Evolutionary conservation across 2,888 invertebrate species (phyloP).

Genomic region (Ferrisia virgata): DNA sequence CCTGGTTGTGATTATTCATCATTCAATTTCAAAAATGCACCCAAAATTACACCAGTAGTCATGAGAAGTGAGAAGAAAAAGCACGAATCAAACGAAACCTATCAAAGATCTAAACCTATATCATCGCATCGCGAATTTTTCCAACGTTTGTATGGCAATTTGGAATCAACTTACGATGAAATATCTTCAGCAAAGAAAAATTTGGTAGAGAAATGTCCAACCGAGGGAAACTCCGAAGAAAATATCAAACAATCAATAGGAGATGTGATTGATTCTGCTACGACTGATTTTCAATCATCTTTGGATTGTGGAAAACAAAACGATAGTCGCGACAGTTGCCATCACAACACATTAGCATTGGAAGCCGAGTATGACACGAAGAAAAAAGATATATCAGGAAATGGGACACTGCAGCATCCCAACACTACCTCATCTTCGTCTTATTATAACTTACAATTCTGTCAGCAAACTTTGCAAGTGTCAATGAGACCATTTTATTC

Average conservation of each 20-base stretch:
- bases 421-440: too few relatives aligned
- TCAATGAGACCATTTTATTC: background rate
- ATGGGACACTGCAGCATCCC: background rate
- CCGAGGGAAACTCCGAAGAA: background rate
- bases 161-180: background rate
- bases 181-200: background rate
- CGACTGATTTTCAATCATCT: background rate
- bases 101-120: background rate
- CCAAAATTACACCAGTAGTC: background rate
- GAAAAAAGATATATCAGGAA: too few relatives aligned
- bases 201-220: background rate
- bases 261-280: background rate
- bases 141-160: background rate
- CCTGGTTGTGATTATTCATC: background rate
- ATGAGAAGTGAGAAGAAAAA: background rate
- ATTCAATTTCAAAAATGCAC: background rate
- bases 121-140: slow-evolving; percentile 1
- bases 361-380: background rate
- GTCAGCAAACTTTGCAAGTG: slow-evolving; percentile 3
- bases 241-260: background rate
- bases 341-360: background rate
- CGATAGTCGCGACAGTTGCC: background rate
- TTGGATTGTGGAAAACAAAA: background rate
- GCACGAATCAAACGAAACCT: background rate
- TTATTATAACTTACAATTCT: slow-evolving; percentile 3